phyloP scores from a whole-genome alignment of 2,113 vertebrate genomes.

The Rhizomys pruinosus region DNA sequence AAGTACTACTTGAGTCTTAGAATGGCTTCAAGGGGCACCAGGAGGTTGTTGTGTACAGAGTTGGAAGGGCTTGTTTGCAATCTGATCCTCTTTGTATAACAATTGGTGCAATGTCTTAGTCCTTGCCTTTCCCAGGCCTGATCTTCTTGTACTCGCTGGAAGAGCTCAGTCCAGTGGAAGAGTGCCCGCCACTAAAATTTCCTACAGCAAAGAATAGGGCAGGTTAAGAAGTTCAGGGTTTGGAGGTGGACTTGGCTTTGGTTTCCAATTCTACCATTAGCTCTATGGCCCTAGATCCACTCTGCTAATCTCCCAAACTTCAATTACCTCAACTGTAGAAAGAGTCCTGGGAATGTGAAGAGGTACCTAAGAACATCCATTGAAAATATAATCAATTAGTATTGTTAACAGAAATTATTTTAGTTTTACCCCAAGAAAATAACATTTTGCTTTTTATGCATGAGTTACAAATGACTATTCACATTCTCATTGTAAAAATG shows the following conservation, averaged over 20 bases:
- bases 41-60: neutral
- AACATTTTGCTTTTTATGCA: neutral
- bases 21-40: neutral
- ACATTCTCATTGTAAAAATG: neutral
- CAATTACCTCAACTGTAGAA: neutral
- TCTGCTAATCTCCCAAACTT: neutral
- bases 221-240: neutral
- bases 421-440: slow-evolving; percentile 45
- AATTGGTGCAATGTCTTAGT: neutral
- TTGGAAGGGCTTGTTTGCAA: slow-evolving; percentile 42
- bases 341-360: neutral
- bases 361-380: neutral
- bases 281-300: neutral
- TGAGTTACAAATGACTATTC: neutral
- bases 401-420: slow-evolving; percentile 40
- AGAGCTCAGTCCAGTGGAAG: neutral
- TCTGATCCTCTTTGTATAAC: neutral
- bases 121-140: neutral
- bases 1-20: slow-evolving; percentile 37
- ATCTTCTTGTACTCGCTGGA: neutral
- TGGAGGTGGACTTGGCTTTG: neutral
- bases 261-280: neutral
- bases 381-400: neutral
- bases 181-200: neutral
- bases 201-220: neutral